A percentile compares a stretch with the other conserved stretches of the same genome.
Evolutionary conservation across 2,888 invertebrate genomes (phyloP).

Genomic region (Hemaris fuciformis): DNA sequence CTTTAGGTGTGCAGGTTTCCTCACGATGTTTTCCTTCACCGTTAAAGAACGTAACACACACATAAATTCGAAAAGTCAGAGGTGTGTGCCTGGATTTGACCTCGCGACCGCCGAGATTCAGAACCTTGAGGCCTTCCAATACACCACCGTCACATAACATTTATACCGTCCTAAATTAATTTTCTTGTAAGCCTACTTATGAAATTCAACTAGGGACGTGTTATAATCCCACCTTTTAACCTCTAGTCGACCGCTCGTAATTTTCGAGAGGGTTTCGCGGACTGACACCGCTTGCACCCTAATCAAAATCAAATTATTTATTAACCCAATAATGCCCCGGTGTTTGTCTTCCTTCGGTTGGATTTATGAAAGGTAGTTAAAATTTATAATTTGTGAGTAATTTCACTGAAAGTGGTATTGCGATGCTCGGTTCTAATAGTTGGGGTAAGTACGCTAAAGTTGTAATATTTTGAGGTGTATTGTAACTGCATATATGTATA

Average conservation of each 20-base stretch:
- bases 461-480: too few relatives aligned
- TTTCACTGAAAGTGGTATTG: neutral
- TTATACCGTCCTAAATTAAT: too few relatives aligned
- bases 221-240: conserved; percentile 41
- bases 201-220: neutral
- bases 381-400: neutral
- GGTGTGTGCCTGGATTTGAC: too few relatives aligned
- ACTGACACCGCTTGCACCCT: conserved; percentile 29
- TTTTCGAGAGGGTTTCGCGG: conserved; percentile 28
- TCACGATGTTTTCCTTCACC: too few relatives aligned
- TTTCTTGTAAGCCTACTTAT: neutral
- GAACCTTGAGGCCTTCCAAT: too few relatives aligned
- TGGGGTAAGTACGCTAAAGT: neutral
- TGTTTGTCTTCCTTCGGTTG: conserved; percentile 22
- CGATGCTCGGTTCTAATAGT: neutral
- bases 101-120: too few relatives aligned
- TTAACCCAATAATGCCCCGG: conserved; percentile 22
- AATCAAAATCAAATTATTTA: conserved; percentile 40
- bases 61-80: too few relatives aligned
- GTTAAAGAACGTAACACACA: too few relatives aligned
- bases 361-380: neutral
- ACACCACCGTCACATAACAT: too few relatives aligned
- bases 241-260: conserved; percentile 35
- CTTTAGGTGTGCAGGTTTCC: too few relatives aligned
- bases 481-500: too few relatives aligned